Evolutionary conservation across 64 coral and sea anemone genomes (phyloP).

Genomic region (Catalaphyllia jardinei): DNA sequence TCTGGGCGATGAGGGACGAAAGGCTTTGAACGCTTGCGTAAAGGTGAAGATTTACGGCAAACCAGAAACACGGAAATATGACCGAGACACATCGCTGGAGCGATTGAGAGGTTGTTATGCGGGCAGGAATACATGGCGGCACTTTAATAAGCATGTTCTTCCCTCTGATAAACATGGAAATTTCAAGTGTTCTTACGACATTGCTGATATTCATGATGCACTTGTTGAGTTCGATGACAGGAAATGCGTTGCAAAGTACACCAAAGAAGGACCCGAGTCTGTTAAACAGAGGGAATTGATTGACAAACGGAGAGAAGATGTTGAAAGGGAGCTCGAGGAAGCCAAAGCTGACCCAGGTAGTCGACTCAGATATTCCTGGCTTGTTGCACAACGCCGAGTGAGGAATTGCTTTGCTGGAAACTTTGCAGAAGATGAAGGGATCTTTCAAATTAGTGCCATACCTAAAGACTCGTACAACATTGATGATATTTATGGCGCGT

Average conservation of each 20-base stretch:
- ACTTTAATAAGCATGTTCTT: not conserved
- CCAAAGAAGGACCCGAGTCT: not conserved
- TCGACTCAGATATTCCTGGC: not conserved
- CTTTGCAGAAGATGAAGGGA: not conserved
- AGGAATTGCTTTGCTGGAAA: conserved; percentile 11
- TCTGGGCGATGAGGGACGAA: not conserved
- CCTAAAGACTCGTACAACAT: not conserved
- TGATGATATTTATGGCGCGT: not conserved
- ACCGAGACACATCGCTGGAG: not conserved
- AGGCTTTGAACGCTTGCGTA: not conserved
- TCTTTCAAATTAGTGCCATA: too few relatives aligned
- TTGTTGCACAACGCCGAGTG: conserved; percentile 1
- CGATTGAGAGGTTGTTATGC: not conserved
- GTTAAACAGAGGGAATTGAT: not conserved
- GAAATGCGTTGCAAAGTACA: not conserved
- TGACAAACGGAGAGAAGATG: not conserved
- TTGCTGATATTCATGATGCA: not conserved
- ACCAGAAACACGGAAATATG: not conserved
- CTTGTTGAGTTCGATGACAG: not conserved
- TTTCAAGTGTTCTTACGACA: not conserved
- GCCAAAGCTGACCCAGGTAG: not conserved
- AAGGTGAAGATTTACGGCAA: not conserved
- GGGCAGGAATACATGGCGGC: too few relatives aligned
- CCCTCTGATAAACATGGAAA: not conserved
- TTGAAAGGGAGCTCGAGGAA: not conserved